phyloP scores from a whole-genome alignment of 2,797 vertebrate species.

The Alcedo atthis region DNA sequence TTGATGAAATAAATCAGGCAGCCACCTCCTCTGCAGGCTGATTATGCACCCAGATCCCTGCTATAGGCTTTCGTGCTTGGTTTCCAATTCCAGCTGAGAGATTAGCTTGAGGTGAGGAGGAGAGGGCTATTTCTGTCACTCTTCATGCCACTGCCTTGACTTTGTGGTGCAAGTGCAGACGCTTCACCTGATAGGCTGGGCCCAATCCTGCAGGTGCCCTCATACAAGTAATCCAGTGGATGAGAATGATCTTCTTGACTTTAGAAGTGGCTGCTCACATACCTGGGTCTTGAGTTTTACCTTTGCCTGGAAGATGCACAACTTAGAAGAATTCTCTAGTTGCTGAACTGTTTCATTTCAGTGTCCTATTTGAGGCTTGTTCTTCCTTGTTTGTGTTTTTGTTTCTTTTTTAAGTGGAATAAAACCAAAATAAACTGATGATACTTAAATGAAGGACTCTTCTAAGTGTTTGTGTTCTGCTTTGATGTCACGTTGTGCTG shows the following conservation, averaged over 20 bases:
- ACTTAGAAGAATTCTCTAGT: neutral
- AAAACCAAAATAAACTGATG: neutral
- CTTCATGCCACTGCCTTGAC: neutral
- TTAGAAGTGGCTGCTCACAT: neutral
- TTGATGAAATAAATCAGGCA: neutral
- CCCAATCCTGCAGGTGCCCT: neutral
- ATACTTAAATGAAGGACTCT: conserved; percentile 39
- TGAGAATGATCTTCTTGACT: neutral
- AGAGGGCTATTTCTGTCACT: conserved; percentile 7
- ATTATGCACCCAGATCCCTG: neutral
- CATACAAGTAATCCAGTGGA: neutral
- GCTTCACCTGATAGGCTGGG: neutral
- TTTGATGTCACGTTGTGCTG: conserved; percentile 3
- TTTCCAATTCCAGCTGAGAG: conserved; percentile 18
- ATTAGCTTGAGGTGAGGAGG: neutral
- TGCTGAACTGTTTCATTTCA: neutral
- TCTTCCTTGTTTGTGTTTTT: neutral
- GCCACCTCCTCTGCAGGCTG: neutral
- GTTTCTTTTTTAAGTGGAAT: neutral
- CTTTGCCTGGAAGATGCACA: neutral
- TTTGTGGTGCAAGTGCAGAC: neutral
- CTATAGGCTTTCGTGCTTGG: neutral
- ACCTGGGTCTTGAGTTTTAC: neutral
- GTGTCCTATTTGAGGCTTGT: neutral
- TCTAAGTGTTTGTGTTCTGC: conserved; percentile 13